These are phyloP conservation scores for Cephus rjabovi DNA, from an alignment of 2,888 invertebrate species.

Conservation along the genomic window DNA sequence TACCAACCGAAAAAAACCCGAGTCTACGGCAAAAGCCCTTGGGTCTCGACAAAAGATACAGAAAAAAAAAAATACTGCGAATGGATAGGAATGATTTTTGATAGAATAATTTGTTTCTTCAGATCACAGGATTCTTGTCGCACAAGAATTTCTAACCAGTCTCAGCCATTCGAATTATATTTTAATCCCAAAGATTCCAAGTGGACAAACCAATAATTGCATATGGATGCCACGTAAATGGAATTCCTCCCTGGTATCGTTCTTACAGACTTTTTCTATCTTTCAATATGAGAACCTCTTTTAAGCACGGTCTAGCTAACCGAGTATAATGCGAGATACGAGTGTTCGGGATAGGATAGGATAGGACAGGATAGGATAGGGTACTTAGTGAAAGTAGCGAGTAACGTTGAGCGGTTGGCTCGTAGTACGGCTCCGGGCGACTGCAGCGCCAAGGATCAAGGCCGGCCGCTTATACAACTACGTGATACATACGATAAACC, in stretches of 20 bases:
- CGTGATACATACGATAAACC: constrained; percentile 20
- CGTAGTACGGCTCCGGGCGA: constrained; percentile 47
- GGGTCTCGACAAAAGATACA: not conserved
- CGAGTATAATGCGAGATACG: constrained; percentile 44
- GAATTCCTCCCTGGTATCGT: not conserved
- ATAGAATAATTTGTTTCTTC: not conserved
- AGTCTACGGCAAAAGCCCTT: not conserved
- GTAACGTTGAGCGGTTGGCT: constrained; percentile 37
- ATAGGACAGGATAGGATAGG: constrained; percentile 39
- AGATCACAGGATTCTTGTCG: not conserved
- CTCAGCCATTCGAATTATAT: not conserved
- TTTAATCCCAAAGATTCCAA: not conserved
- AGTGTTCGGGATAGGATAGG: constrained; percentile 43
- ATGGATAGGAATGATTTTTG: not conserved
- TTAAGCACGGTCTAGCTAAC: constrained; percentile 45
- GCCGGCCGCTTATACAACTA: constrained; percentile 55
- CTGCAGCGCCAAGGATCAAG: constrained; percentile 65
- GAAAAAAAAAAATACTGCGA: no score
- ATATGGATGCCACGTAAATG: not conserved
- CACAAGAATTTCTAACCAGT: not conserved
- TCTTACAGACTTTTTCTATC: not conserved
- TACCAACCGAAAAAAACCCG: constrained; percentile 21
- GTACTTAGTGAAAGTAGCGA: constrained; percentile 61
- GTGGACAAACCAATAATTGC: not conserved
- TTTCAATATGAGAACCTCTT: constrained; percentile 36